Evolutionary conservation across 2,113 vertebrate species (phyloP).

Genomic region (Morone saxatilis): DNA sequence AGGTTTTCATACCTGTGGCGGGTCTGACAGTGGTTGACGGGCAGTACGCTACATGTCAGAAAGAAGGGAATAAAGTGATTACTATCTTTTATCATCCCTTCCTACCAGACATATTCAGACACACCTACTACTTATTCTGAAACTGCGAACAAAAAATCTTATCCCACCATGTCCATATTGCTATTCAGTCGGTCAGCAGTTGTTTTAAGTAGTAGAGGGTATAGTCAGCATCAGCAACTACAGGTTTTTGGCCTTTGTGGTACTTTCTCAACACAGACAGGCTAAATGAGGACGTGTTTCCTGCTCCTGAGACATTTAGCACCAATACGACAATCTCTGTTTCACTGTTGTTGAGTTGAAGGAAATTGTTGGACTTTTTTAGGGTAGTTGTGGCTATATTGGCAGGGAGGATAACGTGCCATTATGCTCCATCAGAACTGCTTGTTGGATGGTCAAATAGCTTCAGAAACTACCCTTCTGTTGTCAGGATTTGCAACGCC

Average conservation of each 20-base stretch:
- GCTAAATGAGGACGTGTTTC: no score
- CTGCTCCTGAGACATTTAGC: no score
- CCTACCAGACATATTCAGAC: neutral
- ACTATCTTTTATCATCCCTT: neutral
- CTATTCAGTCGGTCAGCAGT: no score
- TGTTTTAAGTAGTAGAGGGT: neutral
- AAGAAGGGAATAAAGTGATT: neutral
- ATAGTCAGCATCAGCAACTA: neutral
- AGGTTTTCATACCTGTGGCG: conserved; percentile 31
- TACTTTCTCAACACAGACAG: no score
- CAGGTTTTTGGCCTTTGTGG: neutral
- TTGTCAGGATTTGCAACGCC: neutral
- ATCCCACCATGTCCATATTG: neutral
- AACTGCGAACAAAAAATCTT: neutral
- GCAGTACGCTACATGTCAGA: conserved; percentile 16
- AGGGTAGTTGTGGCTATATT: no score
- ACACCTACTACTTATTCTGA: neutral
- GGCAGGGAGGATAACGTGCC: neutral
- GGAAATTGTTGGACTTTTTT: neutral
- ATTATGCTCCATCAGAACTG: neutral
- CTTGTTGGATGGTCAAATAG: neutral
- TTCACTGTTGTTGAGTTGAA: neutral
- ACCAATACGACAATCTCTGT: no score
- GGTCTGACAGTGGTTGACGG: neutral
- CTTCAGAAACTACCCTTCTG: no score